These are phyloP conservation scores for Subanguina moxae DNA, from an alignment of 1,140 invertebrate species.

Conservation along the genomic window DNA sequence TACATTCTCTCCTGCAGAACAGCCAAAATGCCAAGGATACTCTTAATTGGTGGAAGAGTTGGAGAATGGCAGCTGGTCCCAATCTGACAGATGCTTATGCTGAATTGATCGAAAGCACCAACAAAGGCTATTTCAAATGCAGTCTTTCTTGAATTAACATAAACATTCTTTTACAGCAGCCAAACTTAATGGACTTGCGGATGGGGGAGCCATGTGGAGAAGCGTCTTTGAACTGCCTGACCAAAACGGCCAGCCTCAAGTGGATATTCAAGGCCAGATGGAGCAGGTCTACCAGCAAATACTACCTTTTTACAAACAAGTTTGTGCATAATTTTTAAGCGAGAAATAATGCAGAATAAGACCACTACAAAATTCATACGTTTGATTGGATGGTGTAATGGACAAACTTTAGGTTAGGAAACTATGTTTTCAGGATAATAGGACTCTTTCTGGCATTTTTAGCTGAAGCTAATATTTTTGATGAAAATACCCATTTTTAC, in stretches of 20 bases:
- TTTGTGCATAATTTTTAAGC: not conserved
- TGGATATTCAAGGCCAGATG: constrained; percentile 27
- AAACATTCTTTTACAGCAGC: constrained; percentile 18
- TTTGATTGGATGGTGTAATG: too few species aligned
- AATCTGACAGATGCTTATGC: constrained; percentile 31
- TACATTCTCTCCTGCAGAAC: constrained; percentile 19
- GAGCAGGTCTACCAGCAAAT: constrained; percentile 34
- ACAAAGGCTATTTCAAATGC: constrained; percentile 28
- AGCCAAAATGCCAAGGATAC: constrained; percentile 15
- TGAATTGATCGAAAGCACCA: constrained; percentile 34
- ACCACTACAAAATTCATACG: too few species aligned
- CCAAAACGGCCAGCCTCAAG: constrained; percentile 12
- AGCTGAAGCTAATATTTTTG: too few species aligned
- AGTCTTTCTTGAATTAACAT: not conserved
- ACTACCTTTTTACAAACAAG: constrained; percentile 40
- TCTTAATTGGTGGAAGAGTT: constrained; percentile 33
- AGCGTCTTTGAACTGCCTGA: constrained; percentile 37
- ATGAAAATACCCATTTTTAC: too few species aligned
- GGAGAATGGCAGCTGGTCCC: constrained; percentile 32
- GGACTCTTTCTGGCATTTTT: too few species aligned
- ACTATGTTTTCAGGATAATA: too few species aligned
- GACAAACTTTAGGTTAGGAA: too few species aligned
- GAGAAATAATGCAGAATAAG: too few species aligned
- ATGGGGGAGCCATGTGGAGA: constrained; percentile 44
- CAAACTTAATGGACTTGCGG: constrained; percentile 38